A percentile compares a stretch with the other conserved stretches of the same genome.
Conservation (phyloP, 2,888 invertebrate genomes). For the Drosophila greeni region DNA sequence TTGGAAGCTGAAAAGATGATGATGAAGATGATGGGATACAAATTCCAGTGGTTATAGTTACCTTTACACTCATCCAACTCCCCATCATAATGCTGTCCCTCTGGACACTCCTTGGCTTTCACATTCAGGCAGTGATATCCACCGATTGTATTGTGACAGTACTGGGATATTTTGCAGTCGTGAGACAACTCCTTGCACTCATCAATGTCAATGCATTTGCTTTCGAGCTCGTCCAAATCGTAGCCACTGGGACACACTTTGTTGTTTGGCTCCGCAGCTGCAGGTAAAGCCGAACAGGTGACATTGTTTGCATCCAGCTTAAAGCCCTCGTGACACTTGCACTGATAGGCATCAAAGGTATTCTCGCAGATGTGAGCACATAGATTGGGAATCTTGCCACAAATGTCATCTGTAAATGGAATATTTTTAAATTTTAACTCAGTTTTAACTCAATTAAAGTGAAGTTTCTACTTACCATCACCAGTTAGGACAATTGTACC, state of each 20-base stretch:
- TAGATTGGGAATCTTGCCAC: conserved; percentile 79
- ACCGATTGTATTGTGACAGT: conserved; percentile 85
- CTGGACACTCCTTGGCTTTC: conserved; percentile 64
- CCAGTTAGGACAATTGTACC: conserved; percentile 64
- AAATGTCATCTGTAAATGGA: conserved; percentile 79
- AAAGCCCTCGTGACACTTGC: conserved; percentile 80
- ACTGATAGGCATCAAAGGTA: conserved; percentile 81
- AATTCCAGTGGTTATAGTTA: not conserved
- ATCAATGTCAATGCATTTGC: conserved; percentile 82
- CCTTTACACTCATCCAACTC: conserved; percentile 82
- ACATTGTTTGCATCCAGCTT: conserved; percentile 80
- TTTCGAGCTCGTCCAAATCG: conserved; percentile 74
- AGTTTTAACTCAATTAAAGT: not conserved
- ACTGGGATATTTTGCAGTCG: conserved; percentile 83
- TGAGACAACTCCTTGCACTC: conserved; percentile 85
- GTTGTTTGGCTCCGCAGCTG: conserved; percentile 10
- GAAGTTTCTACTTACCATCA: conserved; percentile 54
- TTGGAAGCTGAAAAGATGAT: not conserved
- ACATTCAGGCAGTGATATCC: conserved; percentile 82
- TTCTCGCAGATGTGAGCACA: conserved; percentile 82
- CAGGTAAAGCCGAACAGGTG: conserved; percentile 75
- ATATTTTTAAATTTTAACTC: not conserved
- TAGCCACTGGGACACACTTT: conserved; percentile 79
- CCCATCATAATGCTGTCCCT: conserved; percentile 81
- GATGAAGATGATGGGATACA: not conserved